Base-by-base conservation (phyloP, 2,797 vertebrate genomes). In the Enteromius paludinosus region DNA sequence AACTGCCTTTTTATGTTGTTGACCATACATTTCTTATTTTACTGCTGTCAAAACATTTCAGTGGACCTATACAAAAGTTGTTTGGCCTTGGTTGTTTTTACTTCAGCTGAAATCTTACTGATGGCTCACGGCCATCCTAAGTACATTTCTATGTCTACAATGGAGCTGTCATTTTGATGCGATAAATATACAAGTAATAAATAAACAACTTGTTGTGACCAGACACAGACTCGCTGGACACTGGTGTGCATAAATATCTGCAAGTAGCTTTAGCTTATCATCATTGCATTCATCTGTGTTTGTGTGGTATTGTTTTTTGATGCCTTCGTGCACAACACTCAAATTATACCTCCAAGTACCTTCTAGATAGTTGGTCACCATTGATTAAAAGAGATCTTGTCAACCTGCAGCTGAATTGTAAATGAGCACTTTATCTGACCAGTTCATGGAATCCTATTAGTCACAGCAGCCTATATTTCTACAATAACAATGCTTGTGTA, bases 341-440 rank as follows among this genome's bases (percentile, higher is more conserved):
- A 59, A 23, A 70, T 6, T 25, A 69, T 5, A 56, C n/a, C 33
- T 79, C 17, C 35, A 38, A 66, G n/a, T 52, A 71, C 3, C 35
- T 45, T 71, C 25, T 45, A 80, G 41, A 70, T 10, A 4, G 5
- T 43, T 62, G 54, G 54, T 64, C 68, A 81, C 12, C 25, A 62
- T 12, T 35, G 12, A 73, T 72, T 62, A 33, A 45, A 49, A 25
- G 14, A 62, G 54, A 35, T 72, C 14, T 78, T n/a, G 5, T 49
- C 6, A 28, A 64, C 23, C 18, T 14, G 3, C 25, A 1, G 23
- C 35, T 64, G 56, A 81, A 81, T 64, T 72, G 41, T 49, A 72
- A 81, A 64, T 64, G 28, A 81, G 28, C 69, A 33, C 68, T 43
- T 70, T 33, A 61, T 23, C 3, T 23, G 23, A 45, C 45, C 33